These are phyloP conservation scores for Centruroides sculpturatus DNA, from an alignment of 1,140 invertebrate species.

Conservation along the genomic window DNA sequence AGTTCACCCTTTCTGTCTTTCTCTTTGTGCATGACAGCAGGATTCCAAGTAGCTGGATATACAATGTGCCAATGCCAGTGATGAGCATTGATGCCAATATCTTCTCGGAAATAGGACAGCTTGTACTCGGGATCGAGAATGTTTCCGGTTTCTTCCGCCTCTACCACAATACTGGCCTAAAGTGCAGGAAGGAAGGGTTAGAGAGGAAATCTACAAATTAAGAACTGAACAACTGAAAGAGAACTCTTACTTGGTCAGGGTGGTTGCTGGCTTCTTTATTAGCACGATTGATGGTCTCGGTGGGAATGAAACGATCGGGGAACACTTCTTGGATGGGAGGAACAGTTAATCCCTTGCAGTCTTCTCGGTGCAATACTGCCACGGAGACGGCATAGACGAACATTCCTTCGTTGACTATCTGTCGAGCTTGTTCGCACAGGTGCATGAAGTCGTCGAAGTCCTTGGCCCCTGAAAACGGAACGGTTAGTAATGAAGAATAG, in stretches of 20 bases:
- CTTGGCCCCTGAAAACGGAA: conserved; percentile 2
- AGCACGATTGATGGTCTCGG: conserved; percentile 15
- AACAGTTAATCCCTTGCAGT: conserved; percentile 6
- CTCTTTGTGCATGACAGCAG: conserved; percentile 24
- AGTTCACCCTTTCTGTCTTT: conserved; percentile 56
- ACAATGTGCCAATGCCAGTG: conserved; percentile 41
- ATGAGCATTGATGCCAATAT: conserved; percentile 50
- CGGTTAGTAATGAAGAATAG: neutral
- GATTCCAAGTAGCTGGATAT: conserved; percentile 35
- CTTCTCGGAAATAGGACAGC: conserved; percentile 49
- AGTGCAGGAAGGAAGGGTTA: too few species aligned
- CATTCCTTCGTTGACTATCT: conserved; percentile 11
- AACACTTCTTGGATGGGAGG: conserved; percentile 13
- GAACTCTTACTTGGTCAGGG: conserved; percentile 15
- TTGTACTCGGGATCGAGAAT: conserved; percentile 28
- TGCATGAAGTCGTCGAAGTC: conserved; percentile 11
- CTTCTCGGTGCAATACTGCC: conserved; percentile 9
- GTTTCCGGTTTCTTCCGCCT: conserved; percentile 9
- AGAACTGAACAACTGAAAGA: too few species aligned
- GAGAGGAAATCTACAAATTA: too few species aligned
- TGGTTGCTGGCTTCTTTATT: conserved; percentile 25
- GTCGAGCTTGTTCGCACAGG: conserved; percentile 6
- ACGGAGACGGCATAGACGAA: conserved; percentile 11
- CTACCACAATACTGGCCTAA: conserved; percentile 1
- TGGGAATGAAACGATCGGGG: conserved; percentile 7